A percentile compares a stretch with the other conserved stretches of the same genome.
Evolutionary conservation across 2,113 vertebrate species (phyloP).

Genomic region (Cryptotis parvus): DNA sequence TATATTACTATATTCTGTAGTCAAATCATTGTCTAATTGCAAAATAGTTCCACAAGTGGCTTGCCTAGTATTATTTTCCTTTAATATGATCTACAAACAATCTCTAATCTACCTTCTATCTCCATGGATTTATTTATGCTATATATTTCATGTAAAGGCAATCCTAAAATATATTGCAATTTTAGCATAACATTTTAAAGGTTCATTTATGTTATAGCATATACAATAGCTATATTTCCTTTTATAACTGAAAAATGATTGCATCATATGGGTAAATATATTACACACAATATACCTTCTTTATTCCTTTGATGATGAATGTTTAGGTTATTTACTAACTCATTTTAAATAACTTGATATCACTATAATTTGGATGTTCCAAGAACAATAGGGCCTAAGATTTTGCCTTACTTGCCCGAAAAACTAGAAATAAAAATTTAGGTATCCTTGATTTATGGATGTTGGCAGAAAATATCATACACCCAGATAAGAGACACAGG

Average conservation of each 20-base stretch:
- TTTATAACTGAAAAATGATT: not conserved
- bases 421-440: not conserved
- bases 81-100: not conserved
- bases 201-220: not conserved
- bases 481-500: not conserved
- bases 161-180: not conserved
- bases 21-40: not conserved
- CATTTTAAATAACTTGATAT: not conserved
- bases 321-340: not conserved
- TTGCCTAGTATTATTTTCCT: not conserved
- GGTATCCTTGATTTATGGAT: not conserved
- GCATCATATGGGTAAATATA: not conserved
- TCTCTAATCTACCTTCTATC: not conserved
- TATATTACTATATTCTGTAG: not conserved
- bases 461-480: not conserved
- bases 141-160: not conserved
- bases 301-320: not conserved
- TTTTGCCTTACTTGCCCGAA: not conserved
- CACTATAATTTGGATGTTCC: not conserved
- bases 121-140: not conserved
- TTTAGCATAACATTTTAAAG: slow-evolving; percentile 17
- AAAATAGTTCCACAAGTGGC: not conserved
- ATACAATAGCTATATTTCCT: not conserved
- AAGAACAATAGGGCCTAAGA: not conserved
- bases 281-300: not conserved